A percentile compares a stretch with the other conserved stretches of the same genome.
phyloP scores from a whole-genome alignment of 2,113 vertebrate species.

The Epinephelus fuscoguttatus region DNA sequence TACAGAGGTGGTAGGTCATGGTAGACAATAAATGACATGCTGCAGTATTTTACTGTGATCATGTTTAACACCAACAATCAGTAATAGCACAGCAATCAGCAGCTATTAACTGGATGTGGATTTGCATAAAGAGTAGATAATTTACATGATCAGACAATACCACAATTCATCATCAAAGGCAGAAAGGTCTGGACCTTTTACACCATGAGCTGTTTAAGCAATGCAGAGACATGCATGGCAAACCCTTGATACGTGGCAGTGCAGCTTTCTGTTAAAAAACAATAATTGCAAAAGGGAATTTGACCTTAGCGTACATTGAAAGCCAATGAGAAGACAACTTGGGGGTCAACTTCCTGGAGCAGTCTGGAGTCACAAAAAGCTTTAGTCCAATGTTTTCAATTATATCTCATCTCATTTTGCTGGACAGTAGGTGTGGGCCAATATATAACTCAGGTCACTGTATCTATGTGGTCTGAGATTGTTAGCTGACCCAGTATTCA shows the following conservation, averaged over 20 bases:
- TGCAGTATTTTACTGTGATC: conserved; percentile 48
- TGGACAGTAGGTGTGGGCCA: conserved; percentile 53
- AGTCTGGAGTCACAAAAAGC: conserved; percentile 32
- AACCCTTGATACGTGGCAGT: conserved; percentile 28
- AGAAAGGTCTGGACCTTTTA: conserved; percentile 44
- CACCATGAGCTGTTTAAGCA: conserved; percentile 38
- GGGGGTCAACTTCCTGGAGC: conserved; percentile 18
- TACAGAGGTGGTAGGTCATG: conserved; percentile 34
- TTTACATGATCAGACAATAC: conserved; percentile 60
- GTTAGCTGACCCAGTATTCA: conserved; percentile 73
- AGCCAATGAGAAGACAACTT: neutral
- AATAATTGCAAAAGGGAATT: conserved; percentile 16
- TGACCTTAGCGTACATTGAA: neutral
- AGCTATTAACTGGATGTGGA: conserved; percentile 61
- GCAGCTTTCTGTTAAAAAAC: conserved; percentile 5
- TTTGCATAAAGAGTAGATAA: conserved; percentile 69
- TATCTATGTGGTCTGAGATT: conserved; percentile 63
- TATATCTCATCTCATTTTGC: conserved; percentile 53
- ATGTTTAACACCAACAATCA: conserved; percentile 59
- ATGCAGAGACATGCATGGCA: conserved; percentile 47
- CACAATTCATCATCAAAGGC: conserved; percentile 40
- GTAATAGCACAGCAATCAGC: conserved; percentile 63
- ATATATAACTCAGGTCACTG: conserved; percentile 56
- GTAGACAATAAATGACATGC: conserved; percentile 40
- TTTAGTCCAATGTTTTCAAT: conserved; percentile 59